Percentiles rank a stretch among this genome's conserved stretches.
Evolutionary conservation across 2,113 vertebrate genomes (phyloP).

Genomic region (Ptilonorhynchus violaceus): DNA sequence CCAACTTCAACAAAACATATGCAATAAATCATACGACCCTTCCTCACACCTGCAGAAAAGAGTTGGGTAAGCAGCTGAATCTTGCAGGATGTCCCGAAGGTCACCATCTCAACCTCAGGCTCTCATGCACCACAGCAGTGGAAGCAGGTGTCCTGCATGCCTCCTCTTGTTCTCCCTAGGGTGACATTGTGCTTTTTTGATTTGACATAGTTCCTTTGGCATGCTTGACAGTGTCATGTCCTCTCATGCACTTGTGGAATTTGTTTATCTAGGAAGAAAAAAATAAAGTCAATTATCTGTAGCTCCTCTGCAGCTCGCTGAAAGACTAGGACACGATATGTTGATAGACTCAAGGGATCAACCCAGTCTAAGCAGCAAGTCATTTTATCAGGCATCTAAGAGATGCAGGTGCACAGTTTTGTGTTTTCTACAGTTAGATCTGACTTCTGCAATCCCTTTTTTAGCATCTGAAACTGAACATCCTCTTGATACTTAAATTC

Average conservation of each 20-base stretch:
- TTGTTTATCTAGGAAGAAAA: neutral
- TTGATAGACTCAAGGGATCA: neutral
- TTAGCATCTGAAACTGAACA: neutral
- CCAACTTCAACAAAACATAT: neutral
- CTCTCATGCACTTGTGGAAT: neutral
- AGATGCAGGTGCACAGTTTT: neutral
- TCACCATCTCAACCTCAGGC: neutral
- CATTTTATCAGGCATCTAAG: neutral
- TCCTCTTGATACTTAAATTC: neutral
- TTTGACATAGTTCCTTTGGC: neutral
- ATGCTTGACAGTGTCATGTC: neutral
- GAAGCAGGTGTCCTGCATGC: neutral
- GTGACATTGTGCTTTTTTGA: neutral
- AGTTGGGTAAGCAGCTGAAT: neutral
- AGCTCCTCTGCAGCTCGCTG: neutral
- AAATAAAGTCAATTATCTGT: fast-evolving
- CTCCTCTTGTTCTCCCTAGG: neutral
- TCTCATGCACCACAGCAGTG: neutral
- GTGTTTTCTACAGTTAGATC: neutral
- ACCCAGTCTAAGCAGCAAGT: neutral
- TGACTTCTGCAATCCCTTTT: neutral
- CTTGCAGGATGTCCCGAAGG: neutral
- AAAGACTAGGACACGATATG: neutral
- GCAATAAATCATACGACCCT: neutral
- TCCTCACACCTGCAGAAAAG: constrained; percentile 41